Percentiles rank a stretch among this genome's conserved stretches.
These are phyloP conservation scores for Anomalospiza imberbis DNA, from an alignment of 2,797 vertebrate species.

Conservation along the genomic window DNA sequence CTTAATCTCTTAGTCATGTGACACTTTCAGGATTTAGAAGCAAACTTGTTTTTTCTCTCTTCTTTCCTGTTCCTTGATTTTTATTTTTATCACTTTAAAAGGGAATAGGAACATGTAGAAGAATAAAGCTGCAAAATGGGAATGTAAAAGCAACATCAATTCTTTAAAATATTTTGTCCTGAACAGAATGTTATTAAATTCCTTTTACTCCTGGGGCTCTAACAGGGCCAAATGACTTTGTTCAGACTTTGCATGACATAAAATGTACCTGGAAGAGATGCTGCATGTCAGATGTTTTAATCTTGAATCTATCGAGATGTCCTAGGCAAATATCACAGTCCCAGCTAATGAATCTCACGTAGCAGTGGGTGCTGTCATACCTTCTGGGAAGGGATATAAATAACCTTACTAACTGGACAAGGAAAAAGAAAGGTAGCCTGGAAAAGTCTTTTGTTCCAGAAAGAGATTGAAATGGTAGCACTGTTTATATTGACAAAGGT, in stretches of 20 bases:
- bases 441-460: not conserved
- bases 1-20: not conserved
- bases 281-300: not conserved
- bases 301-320: not conserved
- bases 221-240: not conserved
- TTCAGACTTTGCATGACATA: not conserved
- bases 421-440: not conserved
- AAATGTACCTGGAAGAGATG: not conserved
- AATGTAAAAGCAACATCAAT: not conserved
- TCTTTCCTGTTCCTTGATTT: not conserved
- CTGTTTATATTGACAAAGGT: not conserved
- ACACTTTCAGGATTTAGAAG: not conserved
- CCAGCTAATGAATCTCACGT: not conserved
- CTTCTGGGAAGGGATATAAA: not conserved
- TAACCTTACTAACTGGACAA: not conserved
- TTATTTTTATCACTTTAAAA: not conserved
- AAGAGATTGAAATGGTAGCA: not conserved
- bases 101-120: not conserved
- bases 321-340: not conserved
- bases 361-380: not conserved
- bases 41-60: accelerated
- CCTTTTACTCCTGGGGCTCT: not conserved
- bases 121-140: not conserved
- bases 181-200: not conserved
- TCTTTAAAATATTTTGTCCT: not conserved